These are phyloP conservation scores for Drosophila orosa DNA, from an alignment of 1,140 invertebrate genomes.

Conservation along the genomic window DNA sequence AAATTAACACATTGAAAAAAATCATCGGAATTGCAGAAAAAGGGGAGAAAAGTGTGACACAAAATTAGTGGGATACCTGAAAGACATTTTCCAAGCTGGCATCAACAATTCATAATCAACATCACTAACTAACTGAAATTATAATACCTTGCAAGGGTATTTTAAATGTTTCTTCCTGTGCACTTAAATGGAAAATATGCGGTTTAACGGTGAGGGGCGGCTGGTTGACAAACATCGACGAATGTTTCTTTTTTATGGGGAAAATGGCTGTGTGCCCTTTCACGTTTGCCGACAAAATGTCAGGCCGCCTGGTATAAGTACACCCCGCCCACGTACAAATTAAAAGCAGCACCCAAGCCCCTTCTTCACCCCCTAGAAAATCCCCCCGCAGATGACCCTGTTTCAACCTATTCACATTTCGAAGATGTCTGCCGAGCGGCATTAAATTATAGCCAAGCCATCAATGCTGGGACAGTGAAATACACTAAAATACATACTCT, in stretches of 20 bases:
- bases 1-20: not conserved
- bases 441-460: conserved; percentile 55
- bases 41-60: not conserved
- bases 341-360: conserved; percentile 12
- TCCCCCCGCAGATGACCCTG: conserved; percentile 40
- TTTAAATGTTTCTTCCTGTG: too few relatives aligned
- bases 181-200: not conserved
- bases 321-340: conserved; percentile 11
- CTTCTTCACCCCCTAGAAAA: not conserved
- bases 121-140: too few relatives aligned
- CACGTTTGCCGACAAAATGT: conserved; percentile 45
- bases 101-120: too few relatives aligned
- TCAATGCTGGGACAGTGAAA: conserved; percentile 20
- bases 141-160: too few relatives aligned
- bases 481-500: not conserved
- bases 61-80: not conserved
- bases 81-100: too few relatives aligned
- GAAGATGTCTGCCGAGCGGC: conserved; percentile 58
- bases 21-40: not conserved
- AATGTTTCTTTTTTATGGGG: conserved; percentile 31
- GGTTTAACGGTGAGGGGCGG: not conserved
- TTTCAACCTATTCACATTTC: conserved; percentile 70
- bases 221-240: conserved; percentile 27
- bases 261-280: conserved; percentile 43
- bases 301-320: conserved; percentile 12